phyloP scores from a whole-genome alignment of 2,113 vertebrate genomes.

The Oncorhynchus gorbuscha region DNA sequence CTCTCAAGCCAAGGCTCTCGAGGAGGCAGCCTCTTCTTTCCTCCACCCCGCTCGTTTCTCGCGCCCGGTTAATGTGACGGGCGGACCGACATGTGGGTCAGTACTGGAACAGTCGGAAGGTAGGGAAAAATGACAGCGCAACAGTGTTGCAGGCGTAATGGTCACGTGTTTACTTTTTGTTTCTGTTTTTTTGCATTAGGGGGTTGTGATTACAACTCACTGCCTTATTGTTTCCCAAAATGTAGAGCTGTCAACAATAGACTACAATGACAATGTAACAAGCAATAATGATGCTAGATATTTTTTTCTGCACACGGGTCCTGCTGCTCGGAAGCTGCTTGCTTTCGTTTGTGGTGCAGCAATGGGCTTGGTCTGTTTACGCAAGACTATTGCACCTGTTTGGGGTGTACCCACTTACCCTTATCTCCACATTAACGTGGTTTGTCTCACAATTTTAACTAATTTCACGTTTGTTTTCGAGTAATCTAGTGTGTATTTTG shows the following conservation, averaged over 20 bases:
- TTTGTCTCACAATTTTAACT: background rate
- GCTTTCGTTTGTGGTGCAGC: slow-evolving; percentile 21
- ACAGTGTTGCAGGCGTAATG: slow-evolving; percentile 15
- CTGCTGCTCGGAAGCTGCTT: slow-evolving; percentile 11
- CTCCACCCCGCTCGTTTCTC: slow-evolving; percentile 19
- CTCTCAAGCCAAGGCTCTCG: slow-evolving; percentile 25
- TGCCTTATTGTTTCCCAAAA: background rate
- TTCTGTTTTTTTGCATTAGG: slow-evolving; percentile 35
- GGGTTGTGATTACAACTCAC: background rate
- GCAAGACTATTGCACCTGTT: slow-evolving; percentile 57
- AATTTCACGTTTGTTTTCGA: background rate
- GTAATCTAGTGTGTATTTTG: background rate
- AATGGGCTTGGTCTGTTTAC: slow-evolving; percentile 71
- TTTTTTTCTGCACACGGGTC: slow-evolving; percentile 13
- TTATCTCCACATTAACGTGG: background rate
- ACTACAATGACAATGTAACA: background rate
- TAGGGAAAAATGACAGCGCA: slow-evolving; percentile 59
- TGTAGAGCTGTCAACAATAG: slow-evolving; percentile 14
- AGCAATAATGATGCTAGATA: background rate
- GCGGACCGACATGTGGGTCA: slow-evolving; percentile 79
- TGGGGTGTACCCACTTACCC: slow-evolving; percentile 29
- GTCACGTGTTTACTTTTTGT: slow-evolving; percentile 57
- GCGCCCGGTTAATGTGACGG: slow-evolving; percentile 61
- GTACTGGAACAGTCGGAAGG: slow-evolving; percentile 78
- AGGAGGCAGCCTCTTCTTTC: slow-evolving; percentile 7